A percentile compares a stretch with the other conserved stretches of the same genome.
These are phyloP conservation scores for Tiphia femorata DNA, from an alignment of 2,888 invertebrate genomes.

Conservation along the genomic window DNA sequence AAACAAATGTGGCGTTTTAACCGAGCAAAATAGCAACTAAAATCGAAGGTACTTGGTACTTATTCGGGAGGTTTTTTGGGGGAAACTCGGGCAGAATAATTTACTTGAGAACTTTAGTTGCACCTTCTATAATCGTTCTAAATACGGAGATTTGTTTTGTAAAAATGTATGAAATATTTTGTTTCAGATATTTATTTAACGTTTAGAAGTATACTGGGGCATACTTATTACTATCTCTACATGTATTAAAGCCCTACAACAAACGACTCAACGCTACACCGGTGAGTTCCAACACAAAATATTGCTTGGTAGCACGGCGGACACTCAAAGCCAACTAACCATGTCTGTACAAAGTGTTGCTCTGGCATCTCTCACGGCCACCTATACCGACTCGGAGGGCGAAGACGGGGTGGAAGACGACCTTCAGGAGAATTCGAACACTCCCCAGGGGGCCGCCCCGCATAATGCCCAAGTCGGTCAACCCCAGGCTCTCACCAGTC, in stretches of 20 bases:
- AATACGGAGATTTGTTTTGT: background rate
- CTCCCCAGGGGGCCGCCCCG: constrained; percentile 59
- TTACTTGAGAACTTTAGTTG: no score
- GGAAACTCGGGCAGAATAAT: no score
- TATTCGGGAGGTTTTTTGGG: no score
- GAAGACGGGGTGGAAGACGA: constrained; percentile 82
- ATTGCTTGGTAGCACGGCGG: constrained; percentile 65
- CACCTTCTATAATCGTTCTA: no score
- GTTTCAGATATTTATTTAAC: constrained; percentile 19
- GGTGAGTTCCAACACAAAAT: constrained; percentile 68
- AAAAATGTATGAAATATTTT: background rate
- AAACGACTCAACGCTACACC: constrained; percentile 51
- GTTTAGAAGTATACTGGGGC: constrained; percentile 30
- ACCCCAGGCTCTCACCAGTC: constrained; percentile 59
- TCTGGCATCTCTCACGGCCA: constrained; percentile 87
- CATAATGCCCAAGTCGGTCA: constrained; percentile 60
- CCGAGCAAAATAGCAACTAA: no score
- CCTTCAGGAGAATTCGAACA: constrained; percentile 71
- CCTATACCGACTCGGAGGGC: constrained; percentile 92
- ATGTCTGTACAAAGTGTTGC: constrained; percentile 73
- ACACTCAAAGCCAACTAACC: constrained; percentile 67
- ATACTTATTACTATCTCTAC: constrained; percentile 22
- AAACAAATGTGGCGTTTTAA: no score
- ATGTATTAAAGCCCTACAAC: constrained; percentile 34
- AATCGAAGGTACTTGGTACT: no score